Conservation (phyloP, 2,797 vertebrate genomes). For the Monodelphis domestica region DNA sequence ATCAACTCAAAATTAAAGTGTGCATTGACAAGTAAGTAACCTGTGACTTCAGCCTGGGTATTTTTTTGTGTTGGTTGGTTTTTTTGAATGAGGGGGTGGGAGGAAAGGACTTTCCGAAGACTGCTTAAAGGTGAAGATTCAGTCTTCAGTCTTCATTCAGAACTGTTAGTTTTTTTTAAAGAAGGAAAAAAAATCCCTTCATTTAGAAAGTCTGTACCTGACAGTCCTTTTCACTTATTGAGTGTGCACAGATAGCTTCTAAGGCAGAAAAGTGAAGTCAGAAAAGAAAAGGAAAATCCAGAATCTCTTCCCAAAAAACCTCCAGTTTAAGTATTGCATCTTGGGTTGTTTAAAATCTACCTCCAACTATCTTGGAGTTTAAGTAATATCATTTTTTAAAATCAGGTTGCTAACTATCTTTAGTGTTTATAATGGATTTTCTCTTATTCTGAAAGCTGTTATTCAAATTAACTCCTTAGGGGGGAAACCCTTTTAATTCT, state of each 20-base stretch:
- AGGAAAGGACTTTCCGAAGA: conserved; percentile 38
- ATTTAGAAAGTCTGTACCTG: background rate
- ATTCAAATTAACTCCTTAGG: background rate
- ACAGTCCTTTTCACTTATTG: background rate
- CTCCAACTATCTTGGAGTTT: background rate
- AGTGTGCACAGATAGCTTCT: background rate
- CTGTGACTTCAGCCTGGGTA: background rate
- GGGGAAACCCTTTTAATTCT: background rate
- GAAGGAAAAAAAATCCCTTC: background rate
- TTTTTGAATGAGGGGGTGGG: conserved; percentile 20
- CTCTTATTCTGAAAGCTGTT: background rate
- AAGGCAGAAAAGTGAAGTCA: background rate
- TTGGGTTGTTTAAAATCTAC: background rate
- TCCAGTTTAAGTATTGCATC: background rate
- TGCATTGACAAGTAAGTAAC: conserved; percentile 98
- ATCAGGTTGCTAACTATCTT: background rate
- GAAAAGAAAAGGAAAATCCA: background rate
- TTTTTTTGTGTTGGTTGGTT: background rate
- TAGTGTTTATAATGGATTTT: background rate
- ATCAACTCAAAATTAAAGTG: conserved; percentile 99
- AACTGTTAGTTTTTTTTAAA: conserved; percentile 50
- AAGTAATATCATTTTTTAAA: background rate
- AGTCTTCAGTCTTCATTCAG: conserved; percentile 42
- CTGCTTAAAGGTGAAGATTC: conserved; percentile 33
- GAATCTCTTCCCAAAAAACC: background rate